Percentiles rank a stretch among this genome's conserved stretches.
phyloP scores from a whole-genome alignment of 2,888 invertebrate genomes.

The Gasteruption jaculator region DNA sequence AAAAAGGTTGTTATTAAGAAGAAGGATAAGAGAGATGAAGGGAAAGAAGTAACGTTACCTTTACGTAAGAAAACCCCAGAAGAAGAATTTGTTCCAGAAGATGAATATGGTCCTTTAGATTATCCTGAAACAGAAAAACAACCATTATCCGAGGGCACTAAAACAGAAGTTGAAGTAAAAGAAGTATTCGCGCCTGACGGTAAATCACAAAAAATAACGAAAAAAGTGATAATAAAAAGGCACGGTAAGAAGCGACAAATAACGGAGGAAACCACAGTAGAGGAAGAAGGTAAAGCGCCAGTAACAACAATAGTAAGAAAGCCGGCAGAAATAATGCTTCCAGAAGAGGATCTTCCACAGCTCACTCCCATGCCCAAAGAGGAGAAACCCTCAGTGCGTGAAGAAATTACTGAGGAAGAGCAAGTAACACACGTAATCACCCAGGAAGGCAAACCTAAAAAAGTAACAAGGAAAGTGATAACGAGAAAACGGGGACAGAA shows the following conservation, averaged over 20 bases:
- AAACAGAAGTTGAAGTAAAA: neutral
- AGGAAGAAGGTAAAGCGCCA: neutral
- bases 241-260: neutral
- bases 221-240: neutral
- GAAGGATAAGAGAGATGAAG: too few species aligned
- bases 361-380: too few species aligned
- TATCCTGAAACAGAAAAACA: neutral
- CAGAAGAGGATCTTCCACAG: too few species aligned
- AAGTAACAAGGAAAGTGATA: constrained; percentile 36
- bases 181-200: neutral
- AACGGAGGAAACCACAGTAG: neutral
- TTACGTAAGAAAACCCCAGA: too few species aligned
- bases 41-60: too few species aligned
- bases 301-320: too few species aligned
- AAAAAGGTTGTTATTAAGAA: too few species aligned
- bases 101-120: too few species aligned
- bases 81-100: too few species aligned
- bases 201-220: neutral
- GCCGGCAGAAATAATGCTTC: too few species aligned
- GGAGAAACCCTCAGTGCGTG: too few species aligned
- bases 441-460: constrained; percentile 35
- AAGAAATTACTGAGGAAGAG: constrained; percentile 35
- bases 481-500: constrained; percentile 39
- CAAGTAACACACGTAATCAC: constrained; percentile 47
- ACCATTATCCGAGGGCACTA: neutral